Evolutionary conservation across 1,140 invertebrate species (phyloP), one percentile per base, ranked within the genome.

Genomic region (Anoplophora glabripennis): DNA sequence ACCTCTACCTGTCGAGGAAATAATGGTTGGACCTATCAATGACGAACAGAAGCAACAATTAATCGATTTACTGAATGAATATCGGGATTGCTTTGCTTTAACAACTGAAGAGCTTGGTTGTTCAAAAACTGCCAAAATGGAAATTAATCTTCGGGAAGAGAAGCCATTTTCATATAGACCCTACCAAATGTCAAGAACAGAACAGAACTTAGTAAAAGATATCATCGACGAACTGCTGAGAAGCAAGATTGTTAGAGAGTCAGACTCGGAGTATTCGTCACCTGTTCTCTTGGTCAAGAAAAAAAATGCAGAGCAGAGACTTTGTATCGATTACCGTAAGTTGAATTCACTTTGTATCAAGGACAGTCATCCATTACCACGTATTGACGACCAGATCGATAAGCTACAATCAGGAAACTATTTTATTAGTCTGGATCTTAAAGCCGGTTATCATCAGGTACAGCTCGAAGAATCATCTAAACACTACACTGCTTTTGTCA

Each of bases 301-400:
- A 42, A 71, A 70, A 55, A 69, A 70, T 38, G 69, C 66, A 10
- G 49, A 57, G 10, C 49, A 68, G 12, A 44, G 73, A 15, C 15
- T 76, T 7, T 75, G 75, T 45, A 61, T 75, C 1, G 76, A 78
- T 44, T 76, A 64, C 51, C 42, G 74, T 3, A 65, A 58, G 41
- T 38, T 51, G n/a, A 34, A 51, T 11, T 17, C 14, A 37, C n/a
- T n/a, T n/a, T 8, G 66, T 10, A 17, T 64, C 0, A 41, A 64
- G 14, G 68, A 73, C n/a, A 48, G 59, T 21, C 72, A 54, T 44
- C 70, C 65, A n/a, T 28, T 71, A 0, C 69, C 69, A 8, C 33
- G 59, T 5, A 70, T 73, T 4, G 76, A 77, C 21, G 76, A 80
- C 12, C 65, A 64, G 40, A 35, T 76, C 1, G 67, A 71, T 37